phyloP scores from a whole-genome alignment of 1,140 invertebrate genomes.

The Pachypeltis micranthus region DNA sequence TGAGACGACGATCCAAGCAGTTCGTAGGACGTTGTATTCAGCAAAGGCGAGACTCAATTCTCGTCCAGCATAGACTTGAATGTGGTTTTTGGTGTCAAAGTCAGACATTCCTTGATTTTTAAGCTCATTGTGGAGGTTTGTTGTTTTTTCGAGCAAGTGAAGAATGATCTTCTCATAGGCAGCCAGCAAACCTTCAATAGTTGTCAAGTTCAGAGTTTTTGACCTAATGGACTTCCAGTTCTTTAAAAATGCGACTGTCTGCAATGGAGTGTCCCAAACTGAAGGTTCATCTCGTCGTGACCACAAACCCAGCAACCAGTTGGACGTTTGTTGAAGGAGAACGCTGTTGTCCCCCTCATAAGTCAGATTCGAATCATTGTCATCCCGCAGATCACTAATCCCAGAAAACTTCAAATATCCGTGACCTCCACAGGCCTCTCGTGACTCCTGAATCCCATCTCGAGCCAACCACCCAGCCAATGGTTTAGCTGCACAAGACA shows the following conservation, averaged over 20 bases:
- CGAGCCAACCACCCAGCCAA: constrained; percentile 70
- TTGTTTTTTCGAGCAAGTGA: constrained; percentile 58
- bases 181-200: constrained; percentile 48
- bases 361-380: constrained; percentile 85
- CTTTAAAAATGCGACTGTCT: constrained; percentile 48
- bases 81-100: constrained; percentile 65
- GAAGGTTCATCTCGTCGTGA: constrained; percentile 18
- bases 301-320: constrained; percentile 50
- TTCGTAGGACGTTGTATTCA: constrained; percentile 37
- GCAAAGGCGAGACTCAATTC: constrained; percentile 64
- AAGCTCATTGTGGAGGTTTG: constrained; percentile 46
- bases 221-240: constrained; percentile 39
- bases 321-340: constrained; percentile 84
- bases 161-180: constrained; percentile 76
- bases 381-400: constrained; percentile 68
- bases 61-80: constrained; percentile 68
- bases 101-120: constrained; percentile 43
- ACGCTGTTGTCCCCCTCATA: constrained; percentile 97
- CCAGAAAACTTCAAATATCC: constrained; percentile 66
- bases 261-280: constrained; percentile 52
- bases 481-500: constrained; percentile 81
- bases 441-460: constrained; percentile 77
- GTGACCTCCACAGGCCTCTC: constrained; percentile 81
- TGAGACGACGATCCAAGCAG: constrained; percentile 18
- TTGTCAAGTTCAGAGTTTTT: neutral